Conservation (phyloP, 2,888 invertebrate species). For the Gerris lacustris region DNA sequence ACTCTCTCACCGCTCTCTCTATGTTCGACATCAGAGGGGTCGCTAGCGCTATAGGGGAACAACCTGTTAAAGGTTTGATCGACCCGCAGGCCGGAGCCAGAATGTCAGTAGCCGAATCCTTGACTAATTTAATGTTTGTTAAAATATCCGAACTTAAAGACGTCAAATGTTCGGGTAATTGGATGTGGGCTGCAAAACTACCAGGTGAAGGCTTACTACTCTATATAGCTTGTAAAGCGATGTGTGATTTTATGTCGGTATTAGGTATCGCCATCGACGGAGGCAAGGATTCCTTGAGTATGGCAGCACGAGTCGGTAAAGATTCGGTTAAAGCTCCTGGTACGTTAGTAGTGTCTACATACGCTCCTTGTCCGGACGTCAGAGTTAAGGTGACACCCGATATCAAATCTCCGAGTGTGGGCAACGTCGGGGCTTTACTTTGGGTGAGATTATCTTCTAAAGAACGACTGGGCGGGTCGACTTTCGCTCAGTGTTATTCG, state of each 20-base stretch:
- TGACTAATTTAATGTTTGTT: conserved; percentile 81
- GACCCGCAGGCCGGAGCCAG: conserved; percentile 77
- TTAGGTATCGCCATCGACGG: conserved; percentile 88
- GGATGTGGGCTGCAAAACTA: conserved; percentile 99
- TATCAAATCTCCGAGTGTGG: conserved; percentile 53
- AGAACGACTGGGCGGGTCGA: conserved; percentile 77
- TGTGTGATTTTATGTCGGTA: conserved; percentile 70
- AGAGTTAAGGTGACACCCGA: conserved; percentile 77
- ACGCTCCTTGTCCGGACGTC: conserved; percentile 89
- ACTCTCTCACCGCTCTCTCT: conserved; percentile 77
- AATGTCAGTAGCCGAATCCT: conserved; percentile 85
- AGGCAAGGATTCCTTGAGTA: conserved; percentile 93
- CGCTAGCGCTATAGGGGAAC: conserved; percentile 92
- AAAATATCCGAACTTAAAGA: conserved; percentile 52
- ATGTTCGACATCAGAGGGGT: conserved; percentile 71
- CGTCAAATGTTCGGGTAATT: conserved; percentile 97
- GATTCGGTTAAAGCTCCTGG: conserved; percentile 47
- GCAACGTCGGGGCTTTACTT: conserved; percentile 53
- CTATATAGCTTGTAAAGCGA: conserved; percentile 73
- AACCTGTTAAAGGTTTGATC: conserved; percentile 85
- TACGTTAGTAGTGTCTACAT: conserved; percentile 88
- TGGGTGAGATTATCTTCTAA: conserved; percentile 66
- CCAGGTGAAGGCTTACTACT: conserved; percentile 83
- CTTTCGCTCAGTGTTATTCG: conserved; percentile 78
- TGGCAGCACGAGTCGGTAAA: conserved; percentile 76